Conservation (phyloP, 64 coral and sea anemone species). For the Pachyseris speciosa region DNA sequence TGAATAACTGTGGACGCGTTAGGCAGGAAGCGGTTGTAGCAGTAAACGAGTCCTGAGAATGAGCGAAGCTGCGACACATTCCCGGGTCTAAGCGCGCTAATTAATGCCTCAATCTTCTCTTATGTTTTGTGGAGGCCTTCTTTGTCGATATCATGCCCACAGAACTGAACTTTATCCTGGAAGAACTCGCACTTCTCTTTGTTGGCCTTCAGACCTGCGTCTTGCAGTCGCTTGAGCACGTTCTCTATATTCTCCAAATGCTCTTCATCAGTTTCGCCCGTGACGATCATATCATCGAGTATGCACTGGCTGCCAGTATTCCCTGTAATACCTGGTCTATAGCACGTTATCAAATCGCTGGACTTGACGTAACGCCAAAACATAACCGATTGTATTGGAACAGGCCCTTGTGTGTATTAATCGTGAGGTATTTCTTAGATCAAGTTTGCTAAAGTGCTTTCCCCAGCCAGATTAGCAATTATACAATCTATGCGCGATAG, state of each 20-base stretch:
- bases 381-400: constrained; percentile 28
- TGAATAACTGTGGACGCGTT: constrained; percentile 47
- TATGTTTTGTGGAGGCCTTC: constrained; percentile 51
- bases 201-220: constrained; percentile 42
- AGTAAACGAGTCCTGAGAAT: constrained; percentile 51
- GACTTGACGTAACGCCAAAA: constrained; percentile 7
- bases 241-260: constrained; percentile 37
- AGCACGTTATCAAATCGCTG: constrained; percentile 24
- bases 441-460: constrained; percentile 38
- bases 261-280: constrained; percentile 21
- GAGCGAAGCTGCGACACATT: constrained; percentile 55
- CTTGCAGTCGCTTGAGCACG: constrained; percentile 48
- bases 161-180: constrained; percentile 56
- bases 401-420: constrained; percentile 41
- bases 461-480: constrained; percentile 28
- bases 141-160: constrained; percentile 54
- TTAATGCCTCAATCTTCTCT: constrained; percentile 59
- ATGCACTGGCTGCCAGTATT: constrained; percentile 28
- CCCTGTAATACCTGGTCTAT: constrained; percentile 34
- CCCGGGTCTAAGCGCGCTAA: constrained; percentile 19
- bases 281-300: constrained; percentile 36
- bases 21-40: constrained; percentile 50
- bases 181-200: constrained; percentile 62
- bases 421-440: constrained; percentile 45
- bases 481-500: constrained; percentile 20